Evolutionary conservation across 2,797 vertebrate genomes (phyloP), one percentile per base, ranked within the genome.

Genomic region (Megalops cyprinoides): DNA sequence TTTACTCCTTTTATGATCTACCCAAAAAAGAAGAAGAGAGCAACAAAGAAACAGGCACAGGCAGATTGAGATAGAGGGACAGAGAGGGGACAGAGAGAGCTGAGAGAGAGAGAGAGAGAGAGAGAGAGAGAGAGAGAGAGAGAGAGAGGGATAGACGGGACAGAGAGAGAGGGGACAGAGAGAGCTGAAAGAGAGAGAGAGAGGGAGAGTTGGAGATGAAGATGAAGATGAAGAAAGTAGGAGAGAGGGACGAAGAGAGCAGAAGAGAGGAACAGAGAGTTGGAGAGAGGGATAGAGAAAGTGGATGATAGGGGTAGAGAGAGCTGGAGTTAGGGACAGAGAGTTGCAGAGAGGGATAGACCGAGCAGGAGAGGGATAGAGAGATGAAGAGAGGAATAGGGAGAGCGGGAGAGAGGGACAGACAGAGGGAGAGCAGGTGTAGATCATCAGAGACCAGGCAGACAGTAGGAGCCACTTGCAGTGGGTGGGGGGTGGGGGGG

Each of bases 91-190:
- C 39, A 53, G 34, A 2, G 23, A 76, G 7, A 39, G 28, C 49
- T 5, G 87, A 89, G 86, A 88, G 83, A 82, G 89, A 90, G 87
- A 89, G 88, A 87, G 90, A 89, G 81, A 89, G 88, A 90, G 88
- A 74, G 31, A 14, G 28, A 39, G 1, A 44, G 39, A 78, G 71
- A 55, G 79, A 67, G 49, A 58, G 67, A 76, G 48, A 44, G 10
- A 51, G 20, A 67, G 3, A 69, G 9, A 73, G 74, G 23, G 46
- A 12, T 46, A 37, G 77, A 58, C 77, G 18, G 3, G 69, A 58
- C 53, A 74, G 20, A 74, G 51, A 46, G 20, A 20, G 39, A 65
- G 42, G 18, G 37, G 48, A 48, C 39, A 53, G 34, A 2, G 23
- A 76, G 7, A 39, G 28, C 49, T 5, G 1, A 75, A 49, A 25